A percentile compares a stretch with the other conserved stretches of the same genome.
phyloP scores from a whole-genome alignment of 2,888 invertebrate genomes.

The Ophraella communa region DNA sequence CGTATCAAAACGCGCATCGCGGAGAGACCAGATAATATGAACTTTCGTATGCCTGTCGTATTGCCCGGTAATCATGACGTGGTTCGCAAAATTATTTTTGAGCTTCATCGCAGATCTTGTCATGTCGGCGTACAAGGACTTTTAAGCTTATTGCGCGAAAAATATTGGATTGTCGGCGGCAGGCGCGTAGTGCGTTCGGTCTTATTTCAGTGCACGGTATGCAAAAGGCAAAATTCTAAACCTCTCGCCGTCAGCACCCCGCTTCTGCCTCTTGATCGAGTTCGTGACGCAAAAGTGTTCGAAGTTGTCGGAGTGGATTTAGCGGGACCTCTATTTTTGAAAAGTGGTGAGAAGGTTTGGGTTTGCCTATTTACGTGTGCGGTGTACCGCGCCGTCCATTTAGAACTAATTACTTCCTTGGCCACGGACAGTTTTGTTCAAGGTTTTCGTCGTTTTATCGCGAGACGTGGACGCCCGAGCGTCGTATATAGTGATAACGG shows the following conservation, averaged over 20 bases:
- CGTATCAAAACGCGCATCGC: no score
- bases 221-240: no score
- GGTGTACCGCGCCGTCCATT: slow-evolving; percentile 51
- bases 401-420: slow-evolving; percentile 51
- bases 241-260: no score
- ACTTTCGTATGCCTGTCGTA: no score
- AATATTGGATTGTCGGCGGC: slow-evolving; percentile 34
- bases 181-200: slow-evolving; percentile 23
- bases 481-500: no score
- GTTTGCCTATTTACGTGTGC: slow-evolving; percentile 55
- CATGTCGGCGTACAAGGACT: slow-evolving; percentile 25
- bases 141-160: slow-evolving; percentile 25
- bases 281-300: slow-evolving; percentile 43
- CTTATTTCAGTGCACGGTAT: slow-evolving; percentile 32
- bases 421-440: slow-evolving; percentile 48
- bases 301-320: slow-evolving; percentile 51
- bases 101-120: no score
- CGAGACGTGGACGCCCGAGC: no score
- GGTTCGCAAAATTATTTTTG: no score
- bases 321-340: slow-evolving; percentile 51
- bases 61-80: no score
- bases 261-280: no score
- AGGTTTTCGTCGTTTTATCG: no score
- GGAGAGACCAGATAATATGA: no score
- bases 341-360: slow-evolving; percentile 46